phyloP scores from a whole-genome alignment of 2,113 vertebrate genomes.

The Mustela nigripes region DNA sequence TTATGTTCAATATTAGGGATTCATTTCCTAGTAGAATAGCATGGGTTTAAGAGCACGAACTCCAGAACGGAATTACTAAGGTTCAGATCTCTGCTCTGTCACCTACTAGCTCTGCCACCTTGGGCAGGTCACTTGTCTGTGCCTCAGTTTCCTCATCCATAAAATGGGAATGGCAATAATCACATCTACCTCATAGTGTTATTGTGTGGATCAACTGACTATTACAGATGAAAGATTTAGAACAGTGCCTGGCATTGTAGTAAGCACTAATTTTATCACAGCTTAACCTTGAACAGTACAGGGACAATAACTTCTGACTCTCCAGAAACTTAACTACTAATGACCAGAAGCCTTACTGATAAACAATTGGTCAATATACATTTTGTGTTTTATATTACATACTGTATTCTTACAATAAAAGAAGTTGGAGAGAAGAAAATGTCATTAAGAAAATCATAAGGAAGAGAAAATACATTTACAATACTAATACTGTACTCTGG shows the following conservation, averaged over 20 bases:
- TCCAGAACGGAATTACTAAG: neutral
- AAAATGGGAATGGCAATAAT: neutral
- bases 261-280: neutral
- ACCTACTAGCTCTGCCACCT: neutral
- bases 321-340: neutral
- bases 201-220: neutral
- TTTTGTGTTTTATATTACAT: neutral
- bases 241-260: neutral
- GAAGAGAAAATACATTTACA: neutral
- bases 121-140: neutral
- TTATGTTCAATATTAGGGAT: neutral
- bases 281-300: neutral
- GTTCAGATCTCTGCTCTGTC: neutral
- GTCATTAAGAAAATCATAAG: neutral
- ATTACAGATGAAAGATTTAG: neutral
- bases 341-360: neutral
- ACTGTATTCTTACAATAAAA: neutral
- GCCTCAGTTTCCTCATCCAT: neutral
- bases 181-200: neutral
- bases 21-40: neutral
- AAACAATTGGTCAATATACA: neutral
- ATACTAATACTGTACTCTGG: neutral
- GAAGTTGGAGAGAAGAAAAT: neutral
- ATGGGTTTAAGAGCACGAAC: neutral
- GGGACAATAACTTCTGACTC: neutral